Conservation (phyloP, 2,113 vertebrate genomes). For the Chionodraco myersi region DNA sequence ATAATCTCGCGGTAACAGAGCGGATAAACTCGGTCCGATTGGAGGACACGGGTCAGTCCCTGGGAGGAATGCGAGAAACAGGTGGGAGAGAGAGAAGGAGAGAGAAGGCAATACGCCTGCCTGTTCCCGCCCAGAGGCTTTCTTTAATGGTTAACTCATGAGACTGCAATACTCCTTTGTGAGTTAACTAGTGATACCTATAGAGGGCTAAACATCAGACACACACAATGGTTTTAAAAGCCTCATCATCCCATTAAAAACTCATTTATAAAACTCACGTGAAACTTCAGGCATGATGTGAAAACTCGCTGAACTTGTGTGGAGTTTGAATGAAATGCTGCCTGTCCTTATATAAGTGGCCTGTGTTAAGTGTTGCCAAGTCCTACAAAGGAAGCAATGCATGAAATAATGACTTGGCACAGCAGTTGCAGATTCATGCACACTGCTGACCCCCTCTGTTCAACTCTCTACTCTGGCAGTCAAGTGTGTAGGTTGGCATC, state of each 20-base stretch:
- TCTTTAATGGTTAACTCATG: conserved; percentile 39
- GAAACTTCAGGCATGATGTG: background rate
- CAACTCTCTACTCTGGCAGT: conserved; percentile 1
- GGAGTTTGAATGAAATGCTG: background rate
- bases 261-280: background rate
- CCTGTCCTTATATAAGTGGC: conserved; percentile 49
- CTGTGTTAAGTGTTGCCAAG: conserved; percentile 36
- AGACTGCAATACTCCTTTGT: conserved; percentile 25
- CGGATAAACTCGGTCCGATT: conserved; percentile 34
- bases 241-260: conserved; percentile 25
- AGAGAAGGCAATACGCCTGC: conserved; percentile 18
- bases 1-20: conserved; percentile 20
- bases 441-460: conserved; percentile 46
- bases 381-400: conserved; percentile 63
- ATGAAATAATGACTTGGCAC: conserved; percentile 63
- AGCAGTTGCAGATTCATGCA: conserved; percentile 9
- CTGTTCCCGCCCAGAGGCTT: conserved; percentile 9
- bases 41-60: conserved; percentile 65
- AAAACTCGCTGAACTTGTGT: background rate
- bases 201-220: conserved; percentile 4
- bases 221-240: background rate
- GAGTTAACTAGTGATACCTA: background rate
- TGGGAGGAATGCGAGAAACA: conserved; percentile 67
- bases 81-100: conserved; percentile 34
- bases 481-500: background rate